phyloP scores from a whole-genome alignment of 2,797 vertebrate species.

The Neomorphus geoffroyi region DNA sequence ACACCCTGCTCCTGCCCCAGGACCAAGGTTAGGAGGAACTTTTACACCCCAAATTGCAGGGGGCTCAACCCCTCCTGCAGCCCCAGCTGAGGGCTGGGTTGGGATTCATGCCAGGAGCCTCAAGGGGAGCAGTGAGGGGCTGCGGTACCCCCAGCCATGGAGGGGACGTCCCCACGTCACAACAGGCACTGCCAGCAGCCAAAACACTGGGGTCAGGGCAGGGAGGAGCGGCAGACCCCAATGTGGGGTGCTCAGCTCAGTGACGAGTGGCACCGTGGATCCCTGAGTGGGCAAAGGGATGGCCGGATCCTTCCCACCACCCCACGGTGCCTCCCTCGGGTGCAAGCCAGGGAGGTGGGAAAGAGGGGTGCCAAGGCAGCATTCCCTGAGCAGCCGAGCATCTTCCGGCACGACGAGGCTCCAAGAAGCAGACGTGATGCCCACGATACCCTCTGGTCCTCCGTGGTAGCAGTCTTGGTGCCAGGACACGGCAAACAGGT shows the following conservation, averaged over 20 bases:
- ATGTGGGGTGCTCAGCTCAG: rapidly evolving
- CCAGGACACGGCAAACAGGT: background rate
- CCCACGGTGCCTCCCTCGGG: background rate
- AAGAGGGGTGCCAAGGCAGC: background rate
- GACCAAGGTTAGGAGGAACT: background rate
- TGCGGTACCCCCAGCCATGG: background rate
- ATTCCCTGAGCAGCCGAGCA: background rate
- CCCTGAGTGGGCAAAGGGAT: rapidly evolving
- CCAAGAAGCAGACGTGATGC: background rate
- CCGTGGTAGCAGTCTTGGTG: rapidly evolving
- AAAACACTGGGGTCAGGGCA: background rate
- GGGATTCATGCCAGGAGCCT: too few species aligned
- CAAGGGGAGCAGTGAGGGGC: background rate
- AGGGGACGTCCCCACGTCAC: background rate
- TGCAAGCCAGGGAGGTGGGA: background rate
- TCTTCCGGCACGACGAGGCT: rapidly evolving
- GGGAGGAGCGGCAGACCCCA: background rate
- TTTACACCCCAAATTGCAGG: background rate
- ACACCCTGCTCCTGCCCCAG: background rate
- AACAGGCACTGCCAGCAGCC: background rate
- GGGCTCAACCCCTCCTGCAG: background rate
- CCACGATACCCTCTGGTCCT: background rate
- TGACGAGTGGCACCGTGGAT: background rate
- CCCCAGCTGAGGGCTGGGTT: background rate
- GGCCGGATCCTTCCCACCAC: background rate